These are phyloP conservation scores for Myodes glareolus DNA, from an alignment of 2,113 vertebrate genomes.

Conservation along the genomic window DNA sequence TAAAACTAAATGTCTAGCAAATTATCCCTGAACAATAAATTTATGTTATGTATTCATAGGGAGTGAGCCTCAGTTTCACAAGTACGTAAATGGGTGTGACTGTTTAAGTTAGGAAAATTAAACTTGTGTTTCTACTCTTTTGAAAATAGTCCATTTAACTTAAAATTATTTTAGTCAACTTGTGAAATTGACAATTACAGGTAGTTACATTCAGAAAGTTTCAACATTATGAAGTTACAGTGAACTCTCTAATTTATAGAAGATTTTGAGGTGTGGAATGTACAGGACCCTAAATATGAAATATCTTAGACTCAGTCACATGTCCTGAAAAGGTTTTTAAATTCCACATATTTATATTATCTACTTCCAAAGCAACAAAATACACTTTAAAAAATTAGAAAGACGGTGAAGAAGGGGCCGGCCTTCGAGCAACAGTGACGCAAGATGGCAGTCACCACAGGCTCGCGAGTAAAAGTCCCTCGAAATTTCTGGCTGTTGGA, in stretches of 20 bases:
- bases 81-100: background rate
- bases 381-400: background rate
- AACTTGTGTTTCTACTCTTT: background rate
- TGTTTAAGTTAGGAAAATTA: background rate
- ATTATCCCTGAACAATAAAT: background rate
- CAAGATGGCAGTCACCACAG: no score
- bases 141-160: background rate
- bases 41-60: background rate
- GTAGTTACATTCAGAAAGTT: background rate
- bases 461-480: no score
- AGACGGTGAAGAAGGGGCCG: no score
- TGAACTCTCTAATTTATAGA: background rate
- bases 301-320: background rate
- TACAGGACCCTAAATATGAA: background rate
- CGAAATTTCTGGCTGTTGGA: no score
- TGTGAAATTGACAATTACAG: background rate
- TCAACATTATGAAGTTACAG: background rate
- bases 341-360: background rate
- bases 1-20: background rate
- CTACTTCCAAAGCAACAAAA: background rate
- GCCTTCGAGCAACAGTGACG: no score
- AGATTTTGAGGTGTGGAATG: background rate
- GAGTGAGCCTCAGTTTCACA: background rate
- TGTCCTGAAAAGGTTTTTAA: background rate
- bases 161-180: background rate